phyloP scores from a whole-genome alignment of 2,113 vertebrate species.

The Eonycteris spelaea region DNA sequence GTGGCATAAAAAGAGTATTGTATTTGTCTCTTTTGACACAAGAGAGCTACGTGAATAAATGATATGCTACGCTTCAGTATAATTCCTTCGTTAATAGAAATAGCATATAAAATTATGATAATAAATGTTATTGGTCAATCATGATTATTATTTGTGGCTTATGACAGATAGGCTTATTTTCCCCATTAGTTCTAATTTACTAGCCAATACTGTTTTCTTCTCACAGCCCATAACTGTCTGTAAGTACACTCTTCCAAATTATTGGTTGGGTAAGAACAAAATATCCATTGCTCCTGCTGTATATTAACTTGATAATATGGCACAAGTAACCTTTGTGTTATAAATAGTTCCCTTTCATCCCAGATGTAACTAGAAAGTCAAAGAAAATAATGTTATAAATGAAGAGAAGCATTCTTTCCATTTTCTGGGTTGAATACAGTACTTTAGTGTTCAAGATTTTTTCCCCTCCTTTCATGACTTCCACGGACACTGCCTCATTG shows the following conservation, averaged over 20 bases:
- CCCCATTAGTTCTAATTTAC: conserved; percentile 46
- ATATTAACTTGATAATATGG: conserved; percentile 58
- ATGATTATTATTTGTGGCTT: conserved; percentile 25
- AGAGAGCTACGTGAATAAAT: background rate
- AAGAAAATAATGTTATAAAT: conserved; percentile 34
- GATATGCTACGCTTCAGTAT: background rate
- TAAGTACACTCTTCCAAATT: conserved; percentile 51
- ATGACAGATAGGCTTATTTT: conserved; percentile 39
- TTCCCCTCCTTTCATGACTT: background rate
- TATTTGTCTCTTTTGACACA: background rate
- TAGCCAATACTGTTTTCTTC: conserved; percentile 39
- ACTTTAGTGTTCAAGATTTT: conserved; percentile 22
- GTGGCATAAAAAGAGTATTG: background rate
- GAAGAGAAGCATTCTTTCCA: conserved; percentile 22
- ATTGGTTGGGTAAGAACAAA: conserved; percentile 47
- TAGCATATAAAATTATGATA: background rate
- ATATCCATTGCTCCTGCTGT: conserved; percentile 27
- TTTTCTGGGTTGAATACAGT: conserved; percentile 44
- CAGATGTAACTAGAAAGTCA: conserved; percentile 48
- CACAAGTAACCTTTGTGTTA: conserved; percentile 53
- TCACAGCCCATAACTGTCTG: conserved; percentile 26
- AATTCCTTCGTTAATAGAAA: conserved; percentile 18
- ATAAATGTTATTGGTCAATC: background rate
- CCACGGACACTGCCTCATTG: conserved; percentile 41
- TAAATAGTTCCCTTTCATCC: conserved; percentile 58